Conservation (phyloP, 2,113 vertebrate species). For the Myodes glareolus region DNA sequence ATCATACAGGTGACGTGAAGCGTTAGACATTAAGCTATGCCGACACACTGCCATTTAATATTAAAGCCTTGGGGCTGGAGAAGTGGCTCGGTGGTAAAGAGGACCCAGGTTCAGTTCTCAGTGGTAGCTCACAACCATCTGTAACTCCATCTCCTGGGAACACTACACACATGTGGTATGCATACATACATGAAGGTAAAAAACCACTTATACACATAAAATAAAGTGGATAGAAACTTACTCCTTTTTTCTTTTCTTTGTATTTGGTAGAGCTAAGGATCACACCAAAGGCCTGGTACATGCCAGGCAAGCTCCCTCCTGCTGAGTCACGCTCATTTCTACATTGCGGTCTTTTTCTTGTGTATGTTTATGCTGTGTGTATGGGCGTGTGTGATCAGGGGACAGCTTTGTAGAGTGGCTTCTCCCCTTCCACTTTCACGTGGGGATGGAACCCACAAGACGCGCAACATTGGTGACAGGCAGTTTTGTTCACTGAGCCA, state of each 20-base stretch:
- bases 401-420: no score
- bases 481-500: background rate
- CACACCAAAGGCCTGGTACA: background rate
- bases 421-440: background rate
- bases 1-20: background rate
- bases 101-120: background rate
- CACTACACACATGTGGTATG: no score
- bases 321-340: background rate
- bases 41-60: background rate
- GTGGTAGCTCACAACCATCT: background rate
- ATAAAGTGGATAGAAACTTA: background rate
- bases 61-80: background rate
- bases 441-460: background rate
- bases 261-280: background rate
- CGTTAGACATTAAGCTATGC: background rate
- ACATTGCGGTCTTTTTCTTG: background rate
- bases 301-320: background rate
- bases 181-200: background rate
- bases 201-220: background rate
- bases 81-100: background rate
- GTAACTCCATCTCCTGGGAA: background rate
- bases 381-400: background rate
- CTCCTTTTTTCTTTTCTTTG: background rate
- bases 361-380: background rate
- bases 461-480: background rate